A percentile compares a stretch with the other conserved stretches of the same genome.
These are phyloP conservation scores for Pharmacophagus antenor DNA, from an alignment of 2,888 invertebrate species.

Conservation along the genomic window DNA sequence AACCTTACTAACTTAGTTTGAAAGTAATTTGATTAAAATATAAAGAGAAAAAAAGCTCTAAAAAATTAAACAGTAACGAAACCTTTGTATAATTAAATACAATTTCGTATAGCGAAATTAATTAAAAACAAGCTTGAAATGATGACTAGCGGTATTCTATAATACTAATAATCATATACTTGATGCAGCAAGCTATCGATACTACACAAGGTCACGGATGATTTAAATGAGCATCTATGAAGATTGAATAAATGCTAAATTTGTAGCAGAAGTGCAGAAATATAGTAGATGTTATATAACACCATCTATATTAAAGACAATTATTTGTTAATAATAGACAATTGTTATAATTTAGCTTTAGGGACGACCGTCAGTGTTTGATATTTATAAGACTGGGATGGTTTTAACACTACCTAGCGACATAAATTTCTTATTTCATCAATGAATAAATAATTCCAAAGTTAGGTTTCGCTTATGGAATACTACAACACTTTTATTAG, in stretches of 20 bases:
- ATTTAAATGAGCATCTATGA: conserved; percentile 1
- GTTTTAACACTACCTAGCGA: conserved; percentile 77
- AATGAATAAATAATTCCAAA: not conserved
- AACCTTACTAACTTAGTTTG: too few species aligned
- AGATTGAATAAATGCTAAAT: conserved; percentile 40
- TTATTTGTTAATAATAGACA: conserved; percentile 51
- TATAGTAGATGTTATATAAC: too few species aligned
- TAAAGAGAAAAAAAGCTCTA: too few species aligned
- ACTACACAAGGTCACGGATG: conserved; percentile 65
- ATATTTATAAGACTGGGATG: conserved; percentile 75
- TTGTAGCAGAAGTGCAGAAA: conserved; percentile 54
- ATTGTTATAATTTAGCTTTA: conserved; percentile 64
- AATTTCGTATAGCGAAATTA: not conserved
- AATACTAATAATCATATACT: conserved; percentile 48
- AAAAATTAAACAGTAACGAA: too few species aligned
- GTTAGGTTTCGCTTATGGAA: not conserved
- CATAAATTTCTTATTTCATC: not conserved
- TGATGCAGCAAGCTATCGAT: conserved; percentile 80
- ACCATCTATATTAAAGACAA: conserved; percentile 61
- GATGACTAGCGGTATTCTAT: not conserved
- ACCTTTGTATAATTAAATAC: too few species aligned
- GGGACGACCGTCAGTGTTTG: conserved; percentile 67
- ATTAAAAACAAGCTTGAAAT: not conserved
- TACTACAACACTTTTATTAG: conserved; percentile 23
- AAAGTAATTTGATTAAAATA: too few species aligned